Evolutionary conservation across 1,140 invertebrate species (phyloP), one percentile per base, ranked within the genome.

Genomic region (Scaptodrosophila lebanonensis): DNA sequence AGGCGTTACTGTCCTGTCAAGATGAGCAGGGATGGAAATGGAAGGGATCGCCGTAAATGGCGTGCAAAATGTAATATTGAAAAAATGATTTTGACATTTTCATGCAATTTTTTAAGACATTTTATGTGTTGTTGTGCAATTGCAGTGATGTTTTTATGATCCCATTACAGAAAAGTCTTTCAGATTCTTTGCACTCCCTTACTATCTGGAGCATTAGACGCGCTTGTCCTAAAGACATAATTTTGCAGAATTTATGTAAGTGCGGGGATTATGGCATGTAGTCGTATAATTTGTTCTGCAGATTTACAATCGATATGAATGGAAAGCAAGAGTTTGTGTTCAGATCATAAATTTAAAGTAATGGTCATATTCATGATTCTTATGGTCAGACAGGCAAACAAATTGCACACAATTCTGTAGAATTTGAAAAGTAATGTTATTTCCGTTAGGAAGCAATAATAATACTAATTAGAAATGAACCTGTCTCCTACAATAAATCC

Each of bases 11-110:
- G 13, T 43, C 43, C 35, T 47, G 43, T n/a, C n/a, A n/a, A n/a
- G n/a, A n/a, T n/a, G n/a, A n/a, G n/a, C n/a, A n/a, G n/a, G n/a
- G n/a, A n/a, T n/a, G n/a, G n/a, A n/a, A n/a, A n/a, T n/a, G n/a
- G n/a, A n/a, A 29, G 39, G 57, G 45, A 62, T 61, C 44, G n/a
- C 35, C 13, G 58, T 77, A 79, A 79, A 79, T 66, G 69, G 51
- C 69, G 68, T 82, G 73, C 73, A 73, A 79, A 79, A 79, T 79
- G 35, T 66, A 61, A 62, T 73, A 56, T 79, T 61, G 36, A 49
- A 54, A 57, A 66, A 65, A 50, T 39, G 54, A 77, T 69, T 69
- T 65, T 79, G 64, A 79, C 73, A 65, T 76, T 76, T 62, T 64
- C 40, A 9, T 36, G 27, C 49, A 43, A 67, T 65, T 54, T 49